Evolutionary conservation across 2,113 vertebrate genomes (phyloP), one percentile per base, ranked within the genome.

Genomic region (Pseudopodoces humilis): DNA sequence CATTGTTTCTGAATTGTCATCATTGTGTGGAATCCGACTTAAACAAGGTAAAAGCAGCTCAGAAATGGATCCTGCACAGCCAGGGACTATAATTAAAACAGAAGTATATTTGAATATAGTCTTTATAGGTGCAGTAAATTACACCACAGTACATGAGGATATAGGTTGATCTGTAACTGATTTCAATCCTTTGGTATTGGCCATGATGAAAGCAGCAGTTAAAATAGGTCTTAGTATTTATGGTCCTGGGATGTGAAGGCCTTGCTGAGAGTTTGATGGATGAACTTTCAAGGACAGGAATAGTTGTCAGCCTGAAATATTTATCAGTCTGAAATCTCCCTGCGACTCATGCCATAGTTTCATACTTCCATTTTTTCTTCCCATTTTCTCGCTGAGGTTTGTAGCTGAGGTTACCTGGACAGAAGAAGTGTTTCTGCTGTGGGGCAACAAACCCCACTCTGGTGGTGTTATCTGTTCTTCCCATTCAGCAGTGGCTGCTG

Each of bases 291-390:
- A 95, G 94, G 94, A 95, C 91, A 92, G 95, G 88, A 97, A 96
- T 96, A 96, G 95, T 75, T 96, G 94, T 95, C 92, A 94, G 88
- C 69, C 94, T 97, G 94, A 94, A 96, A 94, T 97, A 97, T 97
- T 97, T 94, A 96, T 97, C 91, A 96, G 91, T 70, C 94, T 95
- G 68, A 90, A 94, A 88, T 90, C 86, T 96, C 80, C 65, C 72
- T 56, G 64, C 2, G 1, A 86, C 83, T 93, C 95, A 55, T 7
- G 30, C 47, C 47, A 8, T 8, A 27, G 78, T 79, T 88, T 81
- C 83, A 74, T 78, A 60, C 68, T 78, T 88, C 52, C 10, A 47
- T 65, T 92, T 93, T 79, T 83, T 22, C 46, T 74, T 76, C 67
- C 50, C 2, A 0, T 43, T n/a, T 86, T 77, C 50, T 20, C 9